Conservation (phyloP, 1,140 invertebrate genomes). For the Tenebrio molitor region DNA sequence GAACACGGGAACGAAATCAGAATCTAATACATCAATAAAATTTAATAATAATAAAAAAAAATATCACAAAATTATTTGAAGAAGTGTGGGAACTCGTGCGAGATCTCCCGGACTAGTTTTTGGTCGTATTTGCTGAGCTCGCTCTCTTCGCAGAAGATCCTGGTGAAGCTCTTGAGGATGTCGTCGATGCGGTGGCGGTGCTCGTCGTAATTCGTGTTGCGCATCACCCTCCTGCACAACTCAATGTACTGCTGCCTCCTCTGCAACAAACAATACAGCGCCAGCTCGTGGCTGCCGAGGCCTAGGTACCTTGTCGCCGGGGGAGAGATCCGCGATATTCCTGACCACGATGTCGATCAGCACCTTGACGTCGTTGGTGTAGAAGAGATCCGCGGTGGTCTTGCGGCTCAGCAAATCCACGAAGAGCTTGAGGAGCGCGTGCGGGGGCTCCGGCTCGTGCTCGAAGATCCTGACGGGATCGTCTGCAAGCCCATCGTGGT, state of each 20-base stretch:
- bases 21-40: constrained; percentile 8
- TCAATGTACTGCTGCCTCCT: constrained; percentile 81
- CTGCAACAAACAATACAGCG: constrained; percentile 67
- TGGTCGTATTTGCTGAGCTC: constrained; percentile 80
- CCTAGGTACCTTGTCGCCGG: constrained; percentile 84
- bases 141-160: constrained; percentile 87
- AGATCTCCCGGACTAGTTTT: constrained; percentile 81
- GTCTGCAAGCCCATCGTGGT: constrained; percentile 75
- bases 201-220: constrained; percentile 82
- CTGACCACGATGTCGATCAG: constrained; percentile 92
- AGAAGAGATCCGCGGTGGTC: constrained; percentile 86
- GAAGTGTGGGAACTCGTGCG: constrained; percentile 86
- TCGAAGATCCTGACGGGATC: constrained; percentile 90
- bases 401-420: constrained; percentile 85
- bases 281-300: neutral
- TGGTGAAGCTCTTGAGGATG: constrained; percentile 83
- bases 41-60: constrained; percentile 42
- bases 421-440: constrained; percentile 91
- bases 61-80: constrained; percentile 71
- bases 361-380: constrained; percentile 94
- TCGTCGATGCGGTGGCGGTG: constrained; percentile 83
- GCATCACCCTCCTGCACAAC: constrained; percentile 81
- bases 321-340: constrained; percentile 87
- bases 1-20: constrained; percentile 6
- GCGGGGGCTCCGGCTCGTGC: constrained; percentile 81